Conservation (phyloP, 2,797 vertebrate genomes). For the Channallabes apus region DNA sequence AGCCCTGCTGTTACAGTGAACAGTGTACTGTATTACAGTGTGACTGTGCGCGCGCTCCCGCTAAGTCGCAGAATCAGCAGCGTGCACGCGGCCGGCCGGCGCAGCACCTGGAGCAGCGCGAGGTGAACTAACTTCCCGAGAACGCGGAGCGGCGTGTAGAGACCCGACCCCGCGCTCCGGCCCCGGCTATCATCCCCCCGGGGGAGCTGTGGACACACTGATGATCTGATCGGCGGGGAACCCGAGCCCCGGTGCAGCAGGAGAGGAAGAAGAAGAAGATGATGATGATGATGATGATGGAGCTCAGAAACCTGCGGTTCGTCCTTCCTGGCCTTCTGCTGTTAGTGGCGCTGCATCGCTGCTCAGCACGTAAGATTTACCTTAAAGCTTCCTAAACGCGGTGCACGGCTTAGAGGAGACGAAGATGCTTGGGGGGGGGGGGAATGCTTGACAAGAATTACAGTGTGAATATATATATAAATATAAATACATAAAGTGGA, state of each 20-base stretch:
- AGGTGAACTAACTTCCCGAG: conserved; percentile 76
- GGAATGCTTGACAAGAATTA: background rate
- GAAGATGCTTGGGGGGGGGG: background rate
- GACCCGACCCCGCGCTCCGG: conserved; percentile 60
- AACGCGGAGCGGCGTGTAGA: conserved; percentile 59
- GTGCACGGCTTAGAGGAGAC: background rate
- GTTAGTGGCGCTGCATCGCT: conserved; percentile 72
- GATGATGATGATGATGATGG: conserved; percentile 62
- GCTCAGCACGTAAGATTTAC: conserved; percentile 76
- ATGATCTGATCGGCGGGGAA: conserved; percentile 62
- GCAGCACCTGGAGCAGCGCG: conserved; percentile 74
- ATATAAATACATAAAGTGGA: too few species aligned
- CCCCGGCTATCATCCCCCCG: conserved; percentile 4
- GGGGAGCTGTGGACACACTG: conserved; percentile 29
- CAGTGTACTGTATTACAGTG: background rate
- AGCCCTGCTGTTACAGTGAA: background rate
- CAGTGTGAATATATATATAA: too few species aligned
- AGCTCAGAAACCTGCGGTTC: conserved; percentile 55
- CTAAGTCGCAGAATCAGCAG: conserved; percentile 72
- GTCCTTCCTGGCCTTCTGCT: conserved; percentile 74
- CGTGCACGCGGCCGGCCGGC: conserved; percentile 71
- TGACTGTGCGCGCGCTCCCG: conserved; percentile 71
- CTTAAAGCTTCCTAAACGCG: background rate
- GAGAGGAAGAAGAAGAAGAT: conserved; percentile 66
- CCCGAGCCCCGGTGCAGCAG: conserved; percentile 57